These are phyloP conservation scores for Drosophila atripex DNA, from an alignment of 2,888 invertebrate species.

Conservation along the genomic window DNA sequence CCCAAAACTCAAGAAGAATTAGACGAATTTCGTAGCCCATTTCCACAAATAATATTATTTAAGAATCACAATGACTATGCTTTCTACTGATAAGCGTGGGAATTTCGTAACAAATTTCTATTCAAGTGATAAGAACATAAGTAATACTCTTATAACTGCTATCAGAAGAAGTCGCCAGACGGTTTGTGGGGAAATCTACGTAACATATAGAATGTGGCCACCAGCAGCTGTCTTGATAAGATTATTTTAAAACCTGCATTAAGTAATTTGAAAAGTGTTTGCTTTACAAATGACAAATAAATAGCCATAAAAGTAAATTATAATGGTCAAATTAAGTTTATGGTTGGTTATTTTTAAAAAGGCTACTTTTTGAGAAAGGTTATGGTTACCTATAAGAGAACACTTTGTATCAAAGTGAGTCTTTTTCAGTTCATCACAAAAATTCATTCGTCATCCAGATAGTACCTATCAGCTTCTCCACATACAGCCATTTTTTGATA, in stretches of 20 bases:
- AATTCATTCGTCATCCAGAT: not conserved
- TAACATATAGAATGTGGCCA: not conserved
- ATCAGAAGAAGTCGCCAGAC: not conserved
- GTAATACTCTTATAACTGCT: not conserved
- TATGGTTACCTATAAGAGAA: not conserved
- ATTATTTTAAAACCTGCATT: not conserved
- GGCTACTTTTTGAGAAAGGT: not conserved
- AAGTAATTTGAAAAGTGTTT: not conserved
- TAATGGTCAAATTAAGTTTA: not conserved
- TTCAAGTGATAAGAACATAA: not conserved
- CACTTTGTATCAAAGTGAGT: not conserved
- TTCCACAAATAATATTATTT: not conserved
- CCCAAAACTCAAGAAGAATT: not conserved
- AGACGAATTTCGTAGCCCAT: not conserved
- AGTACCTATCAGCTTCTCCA: not conserved
- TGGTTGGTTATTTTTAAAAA: not conserved
- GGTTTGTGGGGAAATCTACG: not conserved
- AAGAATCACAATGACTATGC: not conserved
- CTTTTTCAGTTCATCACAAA: not conserved
- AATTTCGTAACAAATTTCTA: not conserved
- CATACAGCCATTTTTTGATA: not conserved
- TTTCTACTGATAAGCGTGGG: not conserved
- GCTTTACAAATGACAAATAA: not conserved
- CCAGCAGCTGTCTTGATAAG: not conserved
- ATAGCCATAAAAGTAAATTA: not conserved